Conservation (phyloP, 2,113 vertebrate genomes). For the Chloropsis cyanopogon region DNA sequence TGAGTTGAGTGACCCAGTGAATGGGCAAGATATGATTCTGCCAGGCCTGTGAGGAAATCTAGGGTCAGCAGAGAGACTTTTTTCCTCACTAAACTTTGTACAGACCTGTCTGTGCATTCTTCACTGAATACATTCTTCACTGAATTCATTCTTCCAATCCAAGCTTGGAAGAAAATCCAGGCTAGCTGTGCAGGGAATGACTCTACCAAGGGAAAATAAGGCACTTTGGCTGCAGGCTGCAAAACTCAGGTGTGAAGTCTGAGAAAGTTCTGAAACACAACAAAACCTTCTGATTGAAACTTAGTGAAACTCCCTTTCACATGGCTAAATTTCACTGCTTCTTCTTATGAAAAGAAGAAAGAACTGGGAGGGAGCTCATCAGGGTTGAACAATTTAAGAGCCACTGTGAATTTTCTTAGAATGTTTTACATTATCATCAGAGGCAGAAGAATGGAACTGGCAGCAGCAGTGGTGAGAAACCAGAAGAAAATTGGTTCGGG, state of each 20-base stretch:
- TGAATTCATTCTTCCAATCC: not conserved
- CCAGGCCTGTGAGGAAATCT: not conserved
- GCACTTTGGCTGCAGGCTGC: not conserved
- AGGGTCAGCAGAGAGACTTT: not conserved
- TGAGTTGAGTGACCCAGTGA: not conserved
- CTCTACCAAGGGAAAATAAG: not conserved
- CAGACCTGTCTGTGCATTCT: not conserved
- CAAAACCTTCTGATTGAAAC: not conserved
- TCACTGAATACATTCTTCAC: not conserved
- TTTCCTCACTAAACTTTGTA: not conserved
- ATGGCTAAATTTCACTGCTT: not conserved
- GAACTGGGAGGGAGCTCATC: not conserved
- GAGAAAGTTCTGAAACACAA: not conserved
- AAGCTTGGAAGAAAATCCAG: not conserved
- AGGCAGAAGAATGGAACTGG: not conserved
- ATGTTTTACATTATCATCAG: not conserved
- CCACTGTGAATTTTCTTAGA: not conserved
- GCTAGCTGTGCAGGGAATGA: not conserved
- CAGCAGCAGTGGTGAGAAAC: fast-evolving
- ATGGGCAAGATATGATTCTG: not conserved
- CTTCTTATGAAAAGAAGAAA: not conserved
- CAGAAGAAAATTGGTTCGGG: not conserved
- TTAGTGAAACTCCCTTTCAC: not conserved
- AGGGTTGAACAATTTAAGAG: not conserved
- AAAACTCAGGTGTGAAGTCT: not conserved